Evolutionary conservation across 2,888 invertebrate species (phyloP), one percentile per base, ranked within the genome.

Genomic region (Epiblema foenella): DNA sequence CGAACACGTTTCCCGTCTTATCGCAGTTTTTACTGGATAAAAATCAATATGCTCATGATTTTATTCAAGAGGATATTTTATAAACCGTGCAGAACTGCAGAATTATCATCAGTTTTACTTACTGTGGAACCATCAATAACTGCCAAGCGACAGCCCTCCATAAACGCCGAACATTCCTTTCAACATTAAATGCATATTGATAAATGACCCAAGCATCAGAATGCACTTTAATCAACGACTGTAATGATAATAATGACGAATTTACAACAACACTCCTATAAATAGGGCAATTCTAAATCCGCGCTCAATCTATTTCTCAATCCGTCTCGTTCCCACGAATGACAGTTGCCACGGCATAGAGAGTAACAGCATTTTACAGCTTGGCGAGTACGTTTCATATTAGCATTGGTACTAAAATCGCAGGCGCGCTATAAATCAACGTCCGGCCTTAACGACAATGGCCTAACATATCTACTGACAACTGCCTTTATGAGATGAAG

Each of bases 381-480:
- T 57, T 46, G 42, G 59, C 59, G 46, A 54, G n/a, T n/a, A 51
- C 18, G 63, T 49, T 42, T 37, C 49, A 54, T 65, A 54, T 20
- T 70, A 65, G 65, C 57, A n/a, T 20, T 29, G 37, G 59, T 29
- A 60, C 65, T 70, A 66, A 70, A 66, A 66, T 49, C 20, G 15
- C 57, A 49, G 60, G 69, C 59, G 20, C 52, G 58, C 54, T 58
- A 52, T 70, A 70, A 46, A 70, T 70, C 66, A 70, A 65, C 37
- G 70, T 70, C 60, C n/a, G 17, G 37, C 20, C 54, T 70, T 70
- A 66, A 70, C 66, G 66, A 70, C 70, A 70, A 66, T 66, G 60
- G 58, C 15, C 17, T 17, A 57, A 54, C 60, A 54, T 60, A 70
- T 70, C 65, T 60, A 66, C 58, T 66, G 57, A 57, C 62, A 54